Evolutionary conservation across 2,888 invertebrate genomes (phyloP).

Genomic region (Malthinus flaveolus): DNA sequence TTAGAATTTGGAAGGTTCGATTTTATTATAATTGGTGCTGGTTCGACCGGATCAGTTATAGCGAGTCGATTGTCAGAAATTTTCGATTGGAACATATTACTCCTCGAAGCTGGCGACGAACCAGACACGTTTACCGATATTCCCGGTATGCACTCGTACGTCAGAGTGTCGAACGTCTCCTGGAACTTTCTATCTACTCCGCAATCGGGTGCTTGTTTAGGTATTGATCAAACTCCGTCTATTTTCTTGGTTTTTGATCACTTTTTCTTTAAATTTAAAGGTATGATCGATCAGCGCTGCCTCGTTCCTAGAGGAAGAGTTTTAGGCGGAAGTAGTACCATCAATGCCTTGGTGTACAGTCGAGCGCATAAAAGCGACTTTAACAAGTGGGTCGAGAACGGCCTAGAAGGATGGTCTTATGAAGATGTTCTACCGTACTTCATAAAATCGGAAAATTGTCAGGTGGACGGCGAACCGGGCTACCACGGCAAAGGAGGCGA

Average conservation of each 20-base stretch:
- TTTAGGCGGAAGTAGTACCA: constrained; percentile 33
- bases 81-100: background rate
- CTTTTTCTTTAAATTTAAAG: constrained; percentile 15
- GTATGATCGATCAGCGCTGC: constrained; percentile 31
- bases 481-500: constrained; percentile 69
- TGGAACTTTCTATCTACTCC: background rate
- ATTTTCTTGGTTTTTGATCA: background rate
- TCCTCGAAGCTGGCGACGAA: constrained; percentile 6
- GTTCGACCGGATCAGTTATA: constrained; percentile 60
- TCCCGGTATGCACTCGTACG: constrained; percentile 17
- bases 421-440: constrained; percentile 47
- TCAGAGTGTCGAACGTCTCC: background rate
- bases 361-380: constrained; percentile 34
- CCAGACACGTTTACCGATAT: constrained; percentile 22
- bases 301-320: constrained; percentile 30
- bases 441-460: constrained; percentile 42
- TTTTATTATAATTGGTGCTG: constrained; percentile 23
- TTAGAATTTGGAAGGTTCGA: constrained; percentile 23
- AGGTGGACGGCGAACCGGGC: constrained; percentile 60
- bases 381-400: constrained; percentile 32
- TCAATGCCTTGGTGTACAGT: constrained; percentile 33
- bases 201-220: background rate
- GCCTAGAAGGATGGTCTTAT: constrained; percentile 53
- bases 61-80: constrained; percentile 49
- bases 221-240: background rate